These are phyloP conservation scores for Carettochelys insculpta DNA, from an alignment of 2,113 vertebrate genomes.

Conservation along the genomic window DNA sequence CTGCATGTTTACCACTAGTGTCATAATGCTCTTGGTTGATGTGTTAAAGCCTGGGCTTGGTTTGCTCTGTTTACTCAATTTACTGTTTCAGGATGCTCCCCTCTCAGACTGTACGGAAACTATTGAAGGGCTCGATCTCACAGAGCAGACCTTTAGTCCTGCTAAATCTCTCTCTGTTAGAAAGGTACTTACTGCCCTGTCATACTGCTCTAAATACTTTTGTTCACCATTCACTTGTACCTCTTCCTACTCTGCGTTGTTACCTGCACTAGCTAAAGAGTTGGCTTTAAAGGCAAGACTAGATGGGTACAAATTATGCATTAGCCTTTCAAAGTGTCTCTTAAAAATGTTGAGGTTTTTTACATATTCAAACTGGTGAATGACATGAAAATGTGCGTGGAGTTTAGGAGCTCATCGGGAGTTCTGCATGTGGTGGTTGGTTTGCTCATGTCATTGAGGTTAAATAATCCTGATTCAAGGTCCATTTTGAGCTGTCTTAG, in stretches of 20 bases:
- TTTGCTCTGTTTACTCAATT: conserved; percentile 90
- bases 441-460: background rate
- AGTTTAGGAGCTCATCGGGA: background rate
- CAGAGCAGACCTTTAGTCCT: conserved; percentile 96
- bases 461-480: conserved; percentile 10
- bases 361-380: background rate
- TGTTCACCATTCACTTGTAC: conserved; percentile 46
- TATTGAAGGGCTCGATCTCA: conserved; percentile 97
- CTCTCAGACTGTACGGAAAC: conserved; percentile 99
- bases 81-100: conserved; percentile 98
- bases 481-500: background rate
- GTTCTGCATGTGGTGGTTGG: background rate
- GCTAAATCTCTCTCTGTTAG: conserved; percentile 93
- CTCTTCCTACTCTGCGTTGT: conserved; percentile 56
- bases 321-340: conserved; percentile 1
- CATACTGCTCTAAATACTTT: conserved; percentile 63
- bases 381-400: background rate
- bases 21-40: conserved; percentile 44
- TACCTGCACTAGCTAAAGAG: conserved; percentile 11
- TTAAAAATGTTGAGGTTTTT: background rate
- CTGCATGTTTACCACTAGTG: conserved; percentile 79
- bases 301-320: background rate
- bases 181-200: conserved; percentile 92
- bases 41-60: conserved; percentile 73
- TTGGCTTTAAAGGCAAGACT: background rate